A percentile compares a stretch with the other conserved stretches of the same genome.
Conservation (phyloP, 2,797 vertebrate species). For the Neosalanx taihuensis region DNA sequence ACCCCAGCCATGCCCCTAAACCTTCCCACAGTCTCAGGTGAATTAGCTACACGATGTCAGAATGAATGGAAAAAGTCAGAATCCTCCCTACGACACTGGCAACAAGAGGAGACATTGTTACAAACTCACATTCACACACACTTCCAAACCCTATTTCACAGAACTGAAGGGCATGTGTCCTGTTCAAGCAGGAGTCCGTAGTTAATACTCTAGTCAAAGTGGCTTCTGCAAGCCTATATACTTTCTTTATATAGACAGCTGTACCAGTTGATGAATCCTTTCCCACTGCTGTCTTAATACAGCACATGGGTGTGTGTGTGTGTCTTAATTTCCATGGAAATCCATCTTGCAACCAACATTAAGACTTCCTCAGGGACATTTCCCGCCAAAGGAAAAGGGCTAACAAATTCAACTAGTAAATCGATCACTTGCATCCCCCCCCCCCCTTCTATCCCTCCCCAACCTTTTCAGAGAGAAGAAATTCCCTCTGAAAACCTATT, state of each 20-base stretch:
- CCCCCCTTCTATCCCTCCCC: conserved; percentile 4
- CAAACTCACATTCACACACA: background rate
- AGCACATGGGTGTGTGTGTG: background rate
- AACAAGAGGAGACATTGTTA: background rate
- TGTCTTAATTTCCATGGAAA: background rate
- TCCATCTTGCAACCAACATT: background rate
- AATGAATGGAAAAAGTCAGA: background rate
- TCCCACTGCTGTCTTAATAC: background rate
- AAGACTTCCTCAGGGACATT: background rate
- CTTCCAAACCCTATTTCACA: background rate
- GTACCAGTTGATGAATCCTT: background rate
- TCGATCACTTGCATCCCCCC: background rate
- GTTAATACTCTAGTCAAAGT: background rate
- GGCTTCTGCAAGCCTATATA: background rate
- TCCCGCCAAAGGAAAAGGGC: background rate
- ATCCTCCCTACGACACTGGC: background rate
- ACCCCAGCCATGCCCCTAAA: background rate
- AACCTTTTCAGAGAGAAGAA: conserved; percentile 9
- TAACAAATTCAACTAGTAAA: background rate
- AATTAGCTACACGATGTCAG: conserved; percentile 6
- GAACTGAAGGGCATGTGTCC: background rate
- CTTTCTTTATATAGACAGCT: background rate
- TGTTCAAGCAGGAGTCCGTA: background rate
- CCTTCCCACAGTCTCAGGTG: background rate
- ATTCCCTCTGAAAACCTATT: conserved; percentile 18